Conservation (phyloP, 2,797 vertebrate species). For the Phaenicophaeus curvirostris region DNA sequence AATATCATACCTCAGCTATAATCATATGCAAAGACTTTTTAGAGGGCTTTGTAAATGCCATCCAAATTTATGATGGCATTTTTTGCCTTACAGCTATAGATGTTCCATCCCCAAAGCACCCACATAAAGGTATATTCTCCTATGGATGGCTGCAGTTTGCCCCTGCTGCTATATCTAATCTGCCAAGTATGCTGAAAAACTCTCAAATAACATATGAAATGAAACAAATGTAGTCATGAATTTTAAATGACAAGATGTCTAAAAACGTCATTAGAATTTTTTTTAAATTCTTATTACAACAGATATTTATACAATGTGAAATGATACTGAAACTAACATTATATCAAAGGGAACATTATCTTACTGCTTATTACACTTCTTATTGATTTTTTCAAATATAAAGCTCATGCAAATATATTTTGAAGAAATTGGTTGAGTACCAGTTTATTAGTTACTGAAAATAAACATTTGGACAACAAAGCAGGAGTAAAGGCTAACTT, state of each 20-base stretch:
- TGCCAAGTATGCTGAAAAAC: constrained; percentile 60
- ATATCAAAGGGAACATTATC: not conserved
- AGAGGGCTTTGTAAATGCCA: constrained; percentile 71
- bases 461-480: not conserved
- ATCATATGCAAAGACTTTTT: constrained; percentile 74
- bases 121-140: constrained; percentile 70
- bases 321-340: not conserved
- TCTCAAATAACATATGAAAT: constrained; percentile 41
- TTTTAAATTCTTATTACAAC: not conserved
- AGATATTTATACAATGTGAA: constrained; percentile 8
- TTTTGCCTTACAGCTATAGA: constrained; percentile 68
- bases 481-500: not conserved
- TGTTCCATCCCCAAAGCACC: constrained; percentile 67
- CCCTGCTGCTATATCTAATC: constrained; percentile 53
- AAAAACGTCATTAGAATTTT: constrained; percentile 14
- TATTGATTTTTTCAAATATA: constrained; percentile 13
- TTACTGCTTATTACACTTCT: not conserved
- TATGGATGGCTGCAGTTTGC: constrained; percentile 66
- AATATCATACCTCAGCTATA: constrained; percentile 68
- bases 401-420: not conserved
- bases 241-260: constrained; percentile 34
- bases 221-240: constrained; percentile 60
- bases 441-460: constrained; percentile 6
- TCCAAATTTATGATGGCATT: constrained; percentile 73
- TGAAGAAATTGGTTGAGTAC: not conserved